Conservation (phyloP, 2,113 vertebrate species). For the Gallinago undulata region DNA sequence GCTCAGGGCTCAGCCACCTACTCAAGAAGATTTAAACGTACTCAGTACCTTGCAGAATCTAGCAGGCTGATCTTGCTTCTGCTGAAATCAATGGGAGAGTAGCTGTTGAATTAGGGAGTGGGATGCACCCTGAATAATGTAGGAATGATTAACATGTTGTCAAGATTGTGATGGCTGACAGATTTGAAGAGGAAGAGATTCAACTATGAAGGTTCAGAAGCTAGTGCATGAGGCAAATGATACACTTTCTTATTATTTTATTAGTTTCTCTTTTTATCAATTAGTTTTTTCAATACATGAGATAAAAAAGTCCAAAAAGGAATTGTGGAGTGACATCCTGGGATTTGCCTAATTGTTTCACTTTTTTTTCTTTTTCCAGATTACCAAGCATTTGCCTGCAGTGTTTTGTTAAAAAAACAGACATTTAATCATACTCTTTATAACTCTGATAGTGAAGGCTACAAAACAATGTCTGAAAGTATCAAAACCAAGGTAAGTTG, state of each 20-base stretch:
- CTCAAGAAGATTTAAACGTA: not conserved
- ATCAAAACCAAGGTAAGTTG: conserved; percentile 39
- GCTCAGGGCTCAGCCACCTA: not conserved
- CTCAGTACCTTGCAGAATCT: not conserved
- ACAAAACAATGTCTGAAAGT: not conserved
- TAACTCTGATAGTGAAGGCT: not conserved
- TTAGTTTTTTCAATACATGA: not conserved
- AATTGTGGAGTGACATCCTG: not conserved
- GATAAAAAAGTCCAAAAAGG: not conserved
- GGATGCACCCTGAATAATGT: not conserved
- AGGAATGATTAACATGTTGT: not conserved
- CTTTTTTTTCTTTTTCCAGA: not conserved
- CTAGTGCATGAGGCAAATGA: not conserved
- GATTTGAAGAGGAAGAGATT: not conserved
- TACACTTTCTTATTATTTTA: not conserved
- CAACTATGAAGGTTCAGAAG: not conserved
- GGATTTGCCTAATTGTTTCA: not conserved
- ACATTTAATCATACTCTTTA: conserved; percentile 1
- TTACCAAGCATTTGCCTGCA: conserved; percentile 41
- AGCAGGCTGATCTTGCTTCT: not conserved
- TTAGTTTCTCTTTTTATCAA: not conserved
- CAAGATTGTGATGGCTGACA: not conserved
- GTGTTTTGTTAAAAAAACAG: accelerated
- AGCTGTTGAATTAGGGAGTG: not conserved
- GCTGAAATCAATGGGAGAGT: not conserved